Percentiles rank a stretch among this genome's conserved stretches.
Evolutionary conservation across 2,888 invertebrate species (phyloP).

Genomic region (Parnassius apollo): DNA sequence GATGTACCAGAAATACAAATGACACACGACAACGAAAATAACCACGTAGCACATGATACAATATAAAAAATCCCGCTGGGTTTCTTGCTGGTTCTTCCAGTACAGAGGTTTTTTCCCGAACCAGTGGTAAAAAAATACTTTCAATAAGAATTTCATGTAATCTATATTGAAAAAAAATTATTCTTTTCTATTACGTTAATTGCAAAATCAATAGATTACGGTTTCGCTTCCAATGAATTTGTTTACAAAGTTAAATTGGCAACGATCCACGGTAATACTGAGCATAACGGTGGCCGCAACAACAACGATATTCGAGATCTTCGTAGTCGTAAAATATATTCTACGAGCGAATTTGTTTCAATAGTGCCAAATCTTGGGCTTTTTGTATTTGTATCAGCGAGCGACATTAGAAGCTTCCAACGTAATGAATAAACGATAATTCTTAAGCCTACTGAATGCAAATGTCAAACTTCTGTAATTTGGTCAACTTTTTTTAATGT

Average conservation of each 20-base stretch:
- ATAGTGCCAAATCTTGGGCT: slow-evolving; percentile 27
- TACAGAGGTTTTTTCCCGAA: no score
- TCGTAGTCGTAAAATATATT: slow-evolving; percentile 52
- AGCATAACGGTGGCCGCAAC: slow-evolving; percentile 15
- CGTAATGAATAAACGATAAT: slow-evolving; percentile 7
- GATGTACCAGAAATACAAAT: no score
- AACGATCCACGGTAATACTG: slow-evolving; percentile 18
- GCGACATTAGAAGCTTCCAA: slow-evolving; percentile 5
- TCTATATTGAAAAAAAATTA: slow-evolving; percentile 3
- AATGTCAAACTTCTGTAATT: no score
- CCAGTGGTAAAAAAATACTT: no score
- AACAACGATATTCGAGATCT: slow-evolving; percentile 26
- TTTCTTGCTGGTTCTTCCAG: no score
- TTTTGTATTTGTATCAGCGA: slow-evolving; percentile 2
- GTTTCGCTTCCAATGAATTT: slow-evolving; percentile 20
- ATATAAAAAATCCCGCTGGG: no score
- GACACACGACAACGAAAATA: no score
- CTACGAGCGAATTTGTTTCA: slow-evolving; percentile 49
- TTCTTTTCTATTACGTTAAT: slow-evolving; percentile 4
- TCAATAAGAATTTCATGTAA: no score
- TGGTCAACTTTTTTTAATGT: no score
- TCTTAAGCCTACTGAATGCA: no score
- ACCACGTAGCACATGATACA: background rate
- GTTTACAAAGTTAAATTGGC: slow-evolving; percentile 22
- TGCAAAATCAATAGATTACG: slow-evolving; percentile 20